These are phyloP conservation scores for Serinus canaria DNA, from an alignment of 2,113 vertebrate genomes.

Conservation along the genomic window DNA sequence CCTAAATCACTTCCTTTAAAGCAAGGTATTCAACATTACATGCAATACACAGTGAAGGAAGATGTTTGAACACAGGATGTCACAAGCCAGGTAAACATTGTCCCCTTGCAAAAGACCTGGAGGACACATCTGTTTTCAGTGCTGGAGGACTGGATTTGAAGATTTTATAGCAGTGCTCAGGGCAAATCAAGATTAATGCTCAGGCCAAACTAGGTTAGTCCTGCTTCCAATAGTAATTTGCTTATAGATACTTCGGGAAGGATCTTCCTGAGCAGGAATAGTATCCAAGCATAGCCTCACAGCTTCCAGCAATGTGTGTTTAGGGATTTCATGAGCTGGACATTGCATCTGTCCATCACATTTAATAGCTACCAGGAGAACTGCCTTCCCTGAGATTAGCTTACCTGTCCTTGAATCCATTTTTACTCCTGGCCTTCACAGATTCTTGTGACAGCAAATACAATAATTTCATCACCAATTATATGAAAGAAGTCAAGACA, in stretches of 20 bases:
- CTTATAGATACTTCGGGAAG: not conserved
- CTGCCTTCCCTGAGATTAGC: not conserved
- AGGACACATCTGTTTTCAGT: not conserved
- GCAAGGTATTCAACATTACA: not conserved
- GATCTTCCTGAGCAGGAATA: not conserved
- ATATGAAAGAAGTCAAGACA: not conserved
- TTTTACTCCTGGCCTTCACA: not conserved
- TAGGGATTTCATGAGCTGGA: not conserved
- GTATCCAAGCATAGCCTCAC: not conserved
- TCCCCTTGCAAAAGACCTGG: not conserved
- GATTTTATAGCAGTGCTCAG: not conserved
- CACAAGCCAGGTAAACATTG: not conserved
- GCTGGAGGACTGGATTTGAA: not conserved
- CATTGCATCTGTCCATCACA: not conserved
- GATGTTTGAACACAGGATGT: not conserved
- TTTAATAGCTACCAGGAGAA: not conserved
- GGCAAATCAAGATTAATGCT: not conserved
- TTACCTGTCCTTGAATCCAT: not conserved
- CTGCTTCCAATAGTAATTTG: not conserved
- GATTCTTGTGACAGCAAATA: not conserved
- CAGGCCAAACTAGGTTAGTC: not conserved
- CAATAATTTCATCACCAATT: not conserved
- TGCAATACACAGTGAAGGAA: not conserved
- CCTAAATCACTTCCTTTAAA: not conserved
- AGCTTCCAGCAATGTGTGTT: not conserved